Percentiles rank a stretch among this genome's conserved stretches.
Conservation (phyloP, 1,140 invertebrate species). For the Hirudo medicinalis region DNA sequence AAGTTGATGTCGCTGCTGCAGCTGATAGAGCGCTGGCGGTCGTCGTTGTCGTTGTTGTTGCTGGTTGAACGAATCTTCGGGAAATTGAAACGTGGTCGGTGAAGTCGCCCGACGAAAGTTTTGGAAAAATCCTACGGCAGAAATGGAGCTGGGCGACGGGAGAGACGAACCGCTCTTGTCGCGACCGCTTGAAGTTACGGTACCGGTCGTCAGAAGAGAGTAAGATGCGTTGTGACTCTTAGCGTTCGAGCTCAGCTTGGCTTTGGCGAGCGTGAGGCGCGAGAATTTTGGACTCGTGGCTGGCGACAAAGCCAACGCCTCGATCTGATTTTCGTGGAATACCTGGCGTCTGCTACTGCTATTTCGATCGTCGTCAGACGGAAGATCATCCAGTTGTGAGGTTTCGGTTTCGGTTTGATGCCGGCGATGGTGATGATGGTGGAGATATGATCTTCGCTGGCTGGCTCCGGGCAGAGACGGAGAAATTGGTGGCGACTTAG, state of each 20-base stretch:
- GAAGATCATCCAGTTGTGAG: not conserved
- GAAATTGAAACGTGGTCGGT: slow-evolving; percentile 8
- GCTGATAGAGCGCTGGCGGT: not conserved
- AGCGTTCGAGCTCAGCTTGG: slow-evolving; percentile 21
- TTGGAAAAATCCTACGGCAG: not conserved
- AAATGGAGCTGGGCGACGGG: not conserved
- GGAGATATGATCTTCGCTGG: not conserved
- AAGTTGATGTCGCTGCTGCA: slow-evolving; percentile 2
- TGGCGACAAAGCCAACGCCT: slow-evolving; percentile 22
- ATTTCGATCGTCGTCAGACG: not conserved
- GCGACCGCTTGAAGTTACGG: slow-evolving; percentile 2
- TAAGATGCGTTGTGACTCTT: not conserved
- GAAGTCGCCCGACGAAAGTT: slow-evolving; percentile 8
- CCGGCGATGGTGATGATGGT: not conserved
- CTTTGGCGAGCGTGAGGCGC: slow-evolving; percentile 30
- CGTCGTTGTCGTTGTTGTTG: slow-evolving; percentile 3
- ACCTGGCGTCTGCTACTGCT: not conserved
- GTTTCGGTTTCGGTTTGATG: not conserved
- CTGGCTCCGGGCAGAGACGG: not conserved
- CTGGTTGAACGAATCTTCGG: not conserved
- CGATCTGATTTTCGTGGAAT: slow-evolving; percentile 19
- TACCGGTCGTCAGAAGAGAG: not conserved
- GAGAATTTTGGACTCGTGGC: slow-evolving; percentile 29
- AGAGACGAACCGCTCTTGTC: not conserved
- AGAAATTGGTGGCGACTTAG: not conserved